Evolutionary conservation across 2,888 invertebrate species (phyloP).

Genomic region (Himalopsyche japonica): DNA sequence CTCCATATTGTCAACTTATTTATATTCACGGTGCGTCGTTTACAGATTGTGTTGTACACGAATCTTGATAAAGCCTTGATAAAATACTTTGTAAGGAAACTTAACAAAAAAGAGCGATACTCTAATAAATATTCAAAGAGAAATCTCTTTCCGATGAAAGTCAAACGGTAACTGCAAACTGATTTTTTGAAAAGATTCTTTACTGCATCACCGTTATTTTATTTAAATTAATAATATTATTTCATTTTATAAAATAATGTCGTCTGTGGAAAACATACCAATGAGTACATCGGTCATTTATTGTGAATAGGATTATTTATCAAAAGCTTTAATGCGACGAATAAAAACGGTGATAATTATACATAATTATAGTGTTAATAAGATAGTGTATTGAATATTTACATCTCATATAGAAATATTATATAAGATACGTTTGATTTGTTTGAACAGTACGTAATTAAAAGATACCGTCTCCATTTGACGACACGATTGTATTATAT

Average conservation of each 20-base stretch:
- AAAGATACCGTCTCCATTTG: no score
- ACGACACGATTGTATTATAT: no score
- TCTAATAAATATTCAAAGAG: not conserved
- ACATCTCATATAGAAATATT: not conserved
- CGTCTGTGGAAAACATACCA: not conserved
- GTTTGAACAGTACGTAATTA: no score
- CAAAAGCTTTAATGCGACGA: not conserved
- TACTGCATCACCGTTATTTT: no score
- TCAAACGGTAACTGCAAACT: no score
- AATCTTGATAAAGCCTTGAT: slow-evolving; percentile 4
- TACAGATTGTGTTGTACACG: slow-evolving; percentile 5
- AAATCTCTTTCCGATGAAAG: not conserved
- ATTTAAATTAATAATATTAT: no score
- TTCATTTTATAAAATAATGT: no score
- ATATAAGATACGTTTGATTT: no score
- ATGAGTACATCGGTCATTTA: not conserved
- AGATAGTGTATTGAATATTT: not conserved
- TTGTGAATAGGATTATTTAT: not conserved
- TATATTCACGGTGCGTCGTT: not conserved
- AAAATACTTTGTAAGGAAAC: not conserved
- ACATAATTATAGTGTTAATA: not conserved
- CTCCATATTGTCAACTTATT: not conserved
- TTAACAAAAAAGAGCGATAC: not conserved
- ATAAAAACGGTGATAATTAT: not conserved
- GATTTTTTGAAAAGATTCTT: no score